These are phyloP conservation scores for Dermatemys mawii DNA, from an alignment of 2,113 vertebrate genomes.

Conservation along the genomic window DNA sequence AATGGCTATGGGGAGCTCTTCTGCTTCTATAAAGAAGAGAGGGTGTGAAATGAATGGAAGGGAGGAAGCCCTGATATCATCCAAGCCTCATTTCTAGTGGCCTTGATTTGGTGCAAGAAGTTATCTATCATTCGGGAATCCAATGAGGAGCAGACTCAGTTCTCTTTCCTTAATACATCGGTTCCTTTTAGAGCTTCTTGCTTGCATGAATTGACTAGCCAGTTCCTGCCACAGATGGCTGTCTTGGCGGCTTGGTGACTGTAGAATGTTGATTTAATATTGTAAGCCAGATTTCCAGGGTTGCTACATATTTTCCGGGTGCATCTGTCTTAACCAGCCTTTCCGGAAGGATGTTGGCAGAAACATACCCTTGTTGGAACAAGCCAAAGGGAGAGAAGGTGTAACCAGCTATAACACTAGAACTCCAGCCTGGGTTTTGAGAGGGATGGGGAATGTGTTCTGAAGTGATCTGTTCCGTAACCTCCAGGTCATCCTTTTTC, in stretches of 20 bases:
- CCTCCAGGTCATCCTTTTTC: neutral
- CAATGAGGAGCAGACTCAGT: neutral
- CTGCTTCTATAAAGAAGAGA: neutral
- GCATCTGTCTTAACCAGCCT: neutral
- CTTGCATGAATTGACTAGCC: neutral
- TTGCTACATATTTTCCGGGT: neutral
- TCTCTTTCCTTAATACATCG: neutral
- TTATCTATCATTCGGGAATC: neutral
- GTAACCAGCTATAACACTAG: neutral
- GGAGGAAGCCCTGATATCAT: neutral
- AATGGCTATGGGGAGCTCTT: neutral
- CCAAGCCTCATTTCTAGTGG: neutral
- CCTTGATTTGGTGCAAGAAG: neutral
- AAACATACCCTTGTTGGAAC: neutral
- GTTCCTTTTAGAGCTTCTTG: neutral
- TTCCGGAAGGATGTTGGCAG: neutral
- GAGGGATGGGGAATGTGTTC: neutral
- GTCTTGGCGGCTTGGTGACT: neutral
- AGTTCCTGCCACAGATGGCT: neutral
- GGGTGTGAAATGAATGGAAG: neutral
- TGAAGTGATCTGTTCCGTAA: neutral
- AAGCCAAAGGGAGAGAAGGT: neutral
- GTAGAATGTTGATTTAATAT: neutral
- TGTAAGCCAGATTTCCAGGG: neutral
- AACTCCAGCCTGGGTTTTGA: neutral